phyloP scores from a whole-genome alignment of 1,140 invertebrate genomes.

The Lamellibrachia luymesi region DNA sequence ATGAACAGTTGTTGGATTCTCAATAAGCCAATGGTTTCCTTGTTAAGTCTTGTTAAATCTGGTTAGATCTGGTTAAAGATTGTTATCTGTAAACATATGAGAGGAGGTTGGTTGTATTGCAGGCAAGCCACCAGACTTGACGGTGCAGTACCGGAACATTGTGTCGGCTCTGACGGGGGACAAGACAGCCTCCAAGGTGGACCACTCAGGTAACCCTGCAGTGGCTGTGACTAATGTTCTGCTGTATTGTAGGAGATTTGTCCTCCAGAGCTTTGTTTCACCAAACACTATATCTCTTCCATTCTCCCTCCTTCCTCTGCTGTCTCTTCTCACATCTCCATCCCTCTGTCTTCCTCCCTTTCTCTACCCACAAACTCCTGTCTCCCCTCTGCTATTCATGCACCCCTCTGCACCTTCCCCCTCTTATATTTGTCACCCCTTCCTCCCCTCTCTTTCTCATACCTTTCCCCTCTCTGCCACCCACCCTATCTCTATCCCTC shows the following conservation, averaged over 20 bases:
- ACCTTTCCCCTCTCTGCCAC: neutral
- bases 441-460: too few relatives aligned
- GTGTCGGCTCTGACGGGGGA: constrained; percentile 33
- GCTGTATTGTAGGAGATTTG: neutral
- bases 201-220: neutral
- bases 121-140: constrained; percentile 19
- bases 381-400: too few relatives aligned
- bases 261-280: neutral
- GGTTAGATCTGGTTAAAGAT: too few relatives aligned
- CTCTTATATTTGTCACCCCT: too few relatives aligned
- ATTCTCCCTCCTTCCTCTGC: neutral
- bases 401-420: too few relatives aligned
- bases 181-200: neutral
- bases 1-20: too few relatives aligned
- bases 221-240: neutral
- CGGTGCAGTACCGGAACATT: constrained; percentile 37
- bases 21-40: too few relatives aligned
- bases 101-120: neutral
- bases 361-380: too few relatives aligned
- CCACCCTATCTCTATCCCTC: neutral
- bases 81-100: neutral
- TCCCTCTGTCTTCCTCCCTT: too few relatives aligned
- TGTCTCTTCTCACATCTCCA: neutral
- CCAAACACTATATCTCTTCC: neutral
- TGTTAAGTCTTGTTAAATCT: too few relatives aligned